Conservation (phyloP, 2,797 vertebrate species). For the Neoniphon sammara region DNA sequence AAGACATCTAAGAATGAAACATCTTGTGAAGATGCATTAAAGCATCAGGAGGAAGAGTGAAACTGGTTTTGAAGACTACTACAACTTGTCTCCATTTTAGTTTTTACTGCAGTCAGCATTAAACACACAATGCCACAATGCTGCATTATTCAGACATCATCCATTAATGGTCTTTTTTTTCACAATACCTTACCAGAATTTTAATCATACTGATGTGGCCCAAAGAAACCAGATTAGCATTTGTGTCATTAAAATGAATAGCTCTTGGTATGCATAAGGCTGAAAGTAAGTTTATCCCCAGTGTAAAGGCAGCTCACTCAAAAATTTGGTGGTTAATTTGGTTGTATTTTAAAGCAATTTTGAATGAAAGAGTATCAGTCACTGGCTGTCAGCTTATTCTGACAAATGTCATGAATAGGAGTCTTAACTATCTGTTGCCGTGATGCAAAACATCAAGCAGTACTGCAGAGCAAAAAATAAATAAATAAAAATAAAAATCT, state of each 20-base stretch:
- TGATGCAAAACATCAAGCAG: conserved; percentile 17
- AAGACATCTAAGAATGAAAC: neutral
- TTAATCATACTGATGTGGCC: neutral
- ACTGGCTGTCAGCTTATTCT: conserved; percentile 9
- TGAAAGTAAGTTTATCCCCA: neutral
- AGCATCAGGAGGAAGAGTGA: neutral
- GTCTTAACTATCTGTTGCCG: neutral
- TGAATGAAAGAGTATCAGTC: neutral
- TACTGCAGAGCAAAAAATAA: conserved; percentile 28
- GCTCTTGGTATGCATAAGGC: neutral
- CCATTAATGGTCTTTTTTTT: conserved; percentile 3
- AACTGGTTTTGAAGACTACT: neutral
- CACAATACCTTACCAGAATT: neutral
- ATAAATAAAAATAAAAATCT: no score
- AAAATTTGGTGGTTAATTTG: neutral
- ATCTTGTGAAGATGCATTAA: neutral
- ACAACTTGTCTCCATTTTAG: no score
- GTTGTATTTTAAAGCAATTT: neutral
- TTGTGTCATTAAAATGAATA: conserved; percentile 2
- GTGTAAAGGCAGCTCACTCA: neutral
- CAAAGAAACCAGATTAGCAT: conserved; percentile 12
- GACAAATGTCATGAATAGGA: conserved; percentile 1
- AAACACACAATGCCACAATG: neutral
- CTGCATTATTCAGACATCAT: conserved; percentile 2
- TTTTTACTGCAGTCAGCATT: neutral